Evolutionary conservation across 2,113 vertebrate species (phyloP).

Genomic region (Macheiramphus alcinus): DNA sequence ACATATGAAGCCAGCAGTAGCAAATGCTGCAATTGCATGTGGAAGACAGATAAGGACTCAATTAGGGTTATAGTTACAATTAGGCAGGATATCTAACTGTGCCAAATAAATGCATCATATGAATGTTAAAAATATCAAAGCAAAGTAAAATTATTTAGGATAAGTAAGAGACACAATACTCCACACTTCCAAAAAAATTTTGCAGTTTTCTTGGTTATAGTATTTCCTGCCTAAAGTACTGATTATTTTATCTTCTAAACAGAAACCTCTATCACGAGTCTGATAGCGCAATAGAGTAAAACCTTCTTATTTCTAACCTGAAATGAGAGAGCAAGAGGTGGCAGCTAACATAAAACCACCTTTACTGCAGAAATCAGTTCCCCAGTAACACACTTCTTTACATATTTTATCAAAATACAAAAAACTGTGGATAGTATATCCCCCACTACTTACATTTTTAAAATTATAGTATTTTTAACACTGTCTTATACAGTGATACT

Average conservation of each 20-base stretch:
- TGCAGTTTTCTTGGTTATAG: neutral
- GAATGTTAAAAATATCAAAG: neutral
- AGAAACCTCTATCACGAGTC: neutral
- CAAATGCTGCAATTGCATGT: neutral
- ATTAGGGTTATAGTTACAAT: neutral
- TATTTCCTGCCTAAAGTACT: neutral
- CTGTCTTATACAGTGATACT: neutral
- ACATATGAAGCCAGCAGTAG: neutral
- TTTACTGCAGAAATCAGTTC: neutral
- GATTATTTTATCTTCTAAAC: neutral
- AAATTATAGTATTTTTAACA: neutral
- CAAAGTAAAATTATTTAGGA: neutral
- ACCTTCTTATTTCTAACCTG: neutral
- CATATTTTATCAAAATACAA: neutral
- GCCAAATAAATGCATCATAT: neutral
- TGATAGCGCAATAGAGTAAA: fast-evolving
- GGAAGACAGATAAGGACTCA: neutral
- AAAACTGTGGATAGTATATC: neutral
- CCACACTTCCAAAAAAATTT: neutral
- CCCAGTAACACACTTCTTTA: neutral
- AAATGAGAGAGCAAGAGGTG: neutral
- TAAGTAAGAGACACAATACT: neutral
- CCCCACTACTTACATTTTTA: neutral
- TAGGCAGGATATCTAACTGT: neutral
- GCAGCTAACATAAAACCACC: neutral